Evolutionary conservation across 2,113 vertebrate genomes (phyloP).

Genomic region (Holacanthus passer): DNA sequence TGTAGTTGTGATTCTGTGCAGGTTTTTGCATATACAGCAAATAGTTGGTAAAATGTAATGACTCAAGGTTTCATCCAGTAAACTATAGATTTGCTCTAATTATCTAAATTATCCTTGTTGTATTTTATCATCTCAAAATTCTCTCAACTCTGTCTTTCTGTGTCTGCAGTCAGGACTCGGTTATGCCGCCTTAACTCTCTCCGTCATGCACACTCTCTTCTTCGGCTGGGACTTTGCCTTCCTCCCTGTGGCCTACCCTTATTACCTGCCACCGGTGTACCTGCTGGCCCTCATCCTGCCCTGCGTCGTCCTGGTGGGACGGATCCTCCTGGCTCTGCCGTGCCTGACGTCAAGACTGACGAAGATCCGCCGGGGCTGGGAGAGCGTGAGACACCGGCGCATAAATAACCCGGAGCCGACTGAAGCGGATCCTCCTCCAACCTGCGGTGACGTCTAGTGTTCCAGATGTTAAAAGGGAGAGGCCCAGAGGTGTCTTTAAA

Average conservation of each 20-base stretch:
- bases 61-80: no score
- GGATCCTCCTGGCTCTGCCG: conserved; percentile 84
- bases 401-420: conserved; percentile 21
- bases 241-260: conserved; percentile 86
- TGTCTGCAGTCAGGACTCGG: conserved; percentile 88
- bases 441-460: background rate
- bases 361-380: conserved; percentile 91
- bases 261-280: conserved; percentile 91
- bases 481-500: background rate
- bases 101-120: no score
- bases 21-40: no score
- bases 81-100: no score
- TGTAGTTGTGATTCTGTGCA: no score
- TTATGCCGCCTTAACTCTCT: conserved; percentile 85
- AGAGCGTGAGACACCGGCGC: conserved; percentile 68
- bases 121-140: background rate
- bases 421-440: conserved; percentile 61
- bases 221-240: conserved; percentile 91
- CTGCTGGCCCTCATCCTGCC: conserved; percentile 88
- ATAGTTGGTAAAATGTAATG: no score
- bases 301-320: conserved; percentile 86
- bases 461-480: background rate
- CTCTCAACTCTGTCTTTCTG: conserved; percentile 1
- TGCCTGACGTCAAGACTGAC: conserved; percentile 84
- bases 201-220: conserved; percentile 88